phyloP scores from a whole-genome alignment of 2,797 vertebrate genomes.

The Diceros bicornis region DNA sequence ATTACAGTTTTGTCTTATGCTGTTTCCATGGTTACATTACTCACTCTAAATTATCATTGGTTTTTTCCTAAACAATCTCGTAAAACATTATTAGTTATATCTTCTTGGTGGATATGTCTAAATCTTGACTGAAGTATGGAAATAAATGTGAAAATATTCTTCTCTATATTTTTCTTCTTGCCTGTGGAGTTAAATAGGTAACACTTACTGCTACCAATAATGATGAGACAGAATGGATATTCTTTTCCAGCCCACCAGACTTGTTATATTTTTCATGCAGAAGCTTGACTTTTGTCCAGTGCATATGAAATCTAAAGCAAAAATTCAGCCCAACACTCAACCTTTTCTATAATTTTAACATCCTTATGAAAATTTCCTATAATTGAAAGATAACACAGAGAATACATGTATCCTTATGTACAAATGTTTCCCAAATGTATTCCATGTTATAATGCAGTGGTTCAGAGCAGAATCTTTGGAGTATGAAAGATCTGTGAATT shows the following conservation, averaged over 20 bases:
- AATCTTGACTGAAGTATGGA: constrained; percentile 29
- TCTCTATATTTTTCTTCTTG: neutral
- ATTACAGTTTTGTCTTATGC: neutral
- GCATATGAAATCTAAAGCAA: neutral
- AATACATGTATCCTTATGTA: neutral
- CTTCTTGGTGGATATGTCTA: neutral
- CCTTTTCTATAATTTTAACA: neutral
- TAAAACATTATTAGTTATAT: neutral
- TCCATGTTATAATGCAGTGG: neutral
- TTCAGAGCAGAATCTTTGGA: neutral
- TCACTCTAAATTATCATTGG: constrained; percentile 32
- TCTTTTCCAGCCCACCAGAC: neutral
- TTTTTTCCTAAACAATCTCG: constrained; percentile 36
- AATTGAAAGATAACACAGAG: neutral
- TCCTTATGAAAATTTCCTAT: neutral
- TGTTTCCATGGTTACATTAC: neutral
- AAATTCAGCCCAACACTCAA: neutral
- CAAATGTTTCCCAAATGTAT: neutral
- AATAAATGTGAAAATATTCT: constrained; percentile 43
- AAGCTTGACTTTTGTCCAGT: neutral
- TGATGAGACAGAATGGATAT: neutral
- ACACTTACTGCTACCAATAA: neutral
- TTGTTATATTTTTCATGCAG: neutral
- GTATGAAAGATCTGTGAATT: neutral
- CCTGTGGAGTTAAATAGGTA: neutral